Conservation (phyloP, 2,113 vertebrate species). For the Heterotilapia buettikoferi region DNA sequence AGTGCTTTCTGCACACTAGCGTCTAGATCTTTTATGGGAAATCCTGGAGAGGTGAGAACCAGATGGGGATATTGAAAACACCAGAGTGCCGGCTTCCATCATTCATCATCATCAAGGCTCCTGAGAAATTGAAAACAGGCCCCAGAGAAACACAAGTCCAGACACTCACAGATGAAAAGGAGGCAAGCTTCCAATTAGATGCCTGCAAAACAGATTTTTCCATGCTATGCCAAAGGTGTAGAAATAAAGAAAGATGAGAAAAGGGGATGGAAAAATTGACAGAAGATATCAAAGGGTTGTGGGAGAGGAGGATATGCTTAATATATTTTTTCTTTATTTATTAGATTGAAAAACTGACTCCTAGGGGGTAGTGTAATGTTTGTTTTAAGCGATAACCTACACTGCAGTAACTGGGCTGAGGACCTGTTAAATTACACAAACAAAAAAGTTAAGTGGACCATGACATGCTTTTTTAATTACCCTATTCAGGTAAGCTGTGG, state of each 20-base stretch:
- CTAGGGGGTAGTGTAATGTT: neutral
- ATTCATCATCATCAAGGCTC: constrained; percentile 70
- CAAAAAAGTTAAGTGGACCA: neutral
- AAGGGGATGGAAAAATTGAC: constrained; percentile 60
- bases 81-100: constrained; percentile 56
- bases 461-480: neutral
- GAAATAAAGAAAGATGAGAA: constrained; percentile 40
- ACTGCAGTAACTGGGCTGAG: neutral
- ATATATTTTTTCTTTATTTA: constrained; percentile 10
- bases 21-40: constrained; percentile 59
- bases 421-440: neutral
- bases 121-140: constrained; percentile 73
- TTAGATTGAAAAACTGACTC: neutral
- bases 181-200: constrained; percentile 65
- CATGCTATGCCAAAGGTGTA: constrained; percentile 30
- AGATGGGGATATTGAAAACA: constrained; percentile 70
- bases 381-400: neutral
- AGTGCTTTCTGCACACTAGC: constrained; percentile 21
- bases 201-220: constrained; percentile 68
- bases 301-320: neutral
- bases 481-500: neutral
- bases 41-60: constrained; percentile 70
- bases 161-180: constrained; percentile 65
- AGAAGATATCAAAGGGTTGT: constrained; percentile 25
- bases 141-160: constrained; percentile 59